These are phyloP conservation scores for Thymelicus lineola DNA, from an alignment of 2,888 invertebrate genomes.

Conservation along the genomic window DNA sequence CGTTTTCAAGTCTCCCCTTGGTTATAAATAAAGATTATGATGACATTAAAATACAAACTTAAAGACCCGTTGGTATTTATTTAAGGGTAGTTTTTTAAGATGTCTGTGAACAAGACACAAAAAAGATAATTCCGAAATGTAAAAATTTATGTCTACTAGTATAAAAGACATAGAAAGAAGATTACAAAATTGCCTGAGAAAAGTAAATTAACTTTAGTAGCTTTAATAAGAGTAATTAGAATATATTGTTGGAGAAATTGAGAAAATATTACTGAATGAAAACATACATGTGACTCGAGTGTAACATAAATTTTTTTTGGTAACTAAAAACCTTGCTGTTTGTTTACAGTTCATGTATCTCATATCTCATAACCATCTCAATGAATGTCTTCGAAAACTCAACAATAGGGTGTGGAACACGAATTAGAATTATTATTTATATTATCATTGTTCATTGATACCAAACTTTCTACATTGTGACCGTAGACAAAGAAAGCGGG, in stretches of 20 bases:
- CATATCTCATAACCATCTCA: too few relatives aligned
- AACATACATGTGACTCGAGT: too few relatives aligned
- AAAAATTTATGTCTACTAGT: neutral
- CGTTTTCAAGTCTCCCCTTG: conserved; percentile 66
- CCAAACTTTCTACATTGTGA: conserved; percentile 26
- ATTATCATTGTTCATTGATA: conserved; percentile 8
- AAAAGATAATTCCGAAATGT: neutral
- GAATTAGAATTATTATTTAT: neutral
- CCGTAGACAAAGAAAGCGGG: conserved; percentile 11
- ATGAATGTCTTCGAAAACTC: neutral
- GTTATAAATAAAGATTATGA: conserved; percentile 70
- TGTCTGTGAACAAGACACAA: neutral
- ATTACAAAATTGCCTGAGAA: too few relatives aligned
- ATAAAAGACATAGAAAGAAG: too few relatives aligned
- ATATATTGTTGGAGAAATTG: too few relatives aligned
- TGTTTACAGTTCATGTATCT: too few relatives aligned
- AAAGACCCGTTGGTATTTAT: conserved; percentile 29
- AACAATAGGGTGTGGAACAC: conserved; percentile 2
- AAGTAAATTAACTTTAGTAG: too few relatives aligned
- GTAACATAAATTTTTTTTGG: too few relatives aligned
- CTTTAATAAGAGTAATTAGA: too few relatives aligned
- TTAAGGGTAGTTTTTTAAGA: conserved; percentile 5
- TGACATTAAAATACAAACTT: conserved; percentile 58
- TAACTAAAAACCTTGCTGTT: too few relatives aligned
- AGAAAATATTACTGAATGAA: too few relatives aligned